These are phyloP conservation scores for Cataglyphis hispanica DNA, from an alignment of 1,140 invertebrate species.

Conservation along the genomic window DNA sequence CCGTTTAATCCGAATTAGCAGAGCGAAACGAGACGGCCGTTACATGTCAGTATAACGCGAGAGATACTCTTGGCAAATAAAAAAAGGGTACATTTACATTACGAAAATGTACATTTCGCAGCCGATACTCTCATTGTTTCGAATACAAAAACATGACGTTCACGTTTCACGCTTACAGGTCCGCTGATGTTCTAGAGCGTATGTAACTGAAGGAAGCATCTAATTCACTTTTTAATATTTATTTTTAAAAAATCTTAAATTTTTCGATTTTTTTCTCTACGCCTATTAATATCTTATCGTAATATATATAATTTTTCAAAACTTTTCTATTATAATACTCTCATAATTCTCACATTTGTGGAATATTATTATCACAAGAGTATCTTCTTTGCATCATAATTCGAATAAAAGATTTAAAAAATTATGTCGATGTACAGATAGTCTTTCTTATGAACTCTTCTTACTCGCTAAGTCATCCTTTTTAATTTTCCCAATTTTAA, in stretches of 20 bases:
- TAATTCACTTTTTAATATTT: neutral
- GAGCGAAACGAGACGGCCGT: neutral
- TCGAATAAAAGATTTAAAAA: conserved; percentile 23
- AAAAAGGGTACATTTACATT: neutral
- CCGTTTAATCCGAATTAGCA: conserved; percentile 13
- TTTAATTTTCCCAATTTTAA: neutral
- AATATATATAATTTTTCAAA: conserved; percentile 5
- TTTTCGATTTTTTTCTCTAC: neutral
- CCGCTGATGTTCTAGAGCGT: neutral
- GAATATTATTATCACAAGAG: neutral
- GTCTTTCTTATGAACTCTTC: neutral
- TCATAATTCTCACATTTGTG: neutral
- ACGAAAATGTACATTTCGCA: conserved; percentile 3
- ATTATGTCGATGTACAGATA: conserved; percentile 7
- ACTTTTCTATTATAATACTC: neutral
- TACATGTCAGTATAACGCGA: neutral
- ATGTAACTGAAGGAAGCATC: conserved; percentile 12
- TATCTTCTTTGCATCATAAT: neutral
- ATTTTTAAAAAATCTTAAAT: neutral
- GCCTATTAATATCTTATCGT: neutral
- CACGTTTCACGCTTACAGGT: neutral
- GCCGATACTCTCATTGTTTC: neutral
- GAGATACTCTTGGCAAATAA: neutral
- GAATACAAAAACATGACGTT: conserved; percentile 22
- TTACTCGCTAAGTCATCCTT: neutral